Evolutionary conservation across 2,888 invertebrate genomes (phyloP), one percentile per base, ranked within the genome.

Genomic region (Zhuqinia jingwanae): DNA sequence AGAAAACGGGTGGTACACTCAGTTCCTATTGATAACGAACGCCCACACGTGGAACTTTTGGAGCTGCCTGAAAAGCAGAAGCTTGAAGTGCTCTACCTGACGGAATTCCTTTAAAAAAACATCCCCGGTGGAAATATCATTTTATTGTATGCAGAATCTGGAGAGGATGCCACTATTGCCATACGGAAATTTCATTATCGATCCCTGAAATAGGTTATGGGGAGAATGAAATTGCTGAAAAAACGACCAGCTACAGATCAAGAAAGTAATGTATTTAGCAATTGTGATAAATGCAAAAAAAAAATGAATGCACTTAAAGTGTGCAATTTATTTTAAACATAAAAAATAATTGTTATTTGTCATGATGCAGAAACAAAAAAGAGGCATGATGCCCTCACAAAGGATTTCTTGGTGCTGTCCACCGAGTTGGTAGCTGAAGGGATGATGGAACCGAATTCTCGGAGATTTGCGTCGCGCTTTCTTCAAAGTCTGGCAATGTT

Each of bases 141-240:
- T 42, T 83, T 87, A 13, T 87, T 89, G 47, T 89, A 89, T 45
- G 84, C 85, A 0, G 82, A 88, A 17, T 27, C n/a, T 11, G 87
- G 82, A 20, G 89, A 89, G 53, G 88, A 89, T 83, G 87, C 89
- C 3, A 88, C 89, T 2, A 11, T 85, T n/a, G 73, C 89, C 20
- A 80, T 89, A 53, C 87, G 87, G 27, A 84, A 89, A 65, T 89
- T 89, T 56, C 89, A 89, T 76, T 73, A 85, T 8, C 68, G 89
- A 0, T 87, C 88, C 2, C 50, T 63, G 0, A 76, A 84, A 42
- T 88, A 68, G 22, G 88, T 89, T 5, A 6, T 53, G 22, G 86
- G 60, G 0, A 86, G 87, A 30, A 80, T 89, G 81, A 86, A 80
- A 11, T 84, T 86, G 11, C 63, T 89, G 0, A 77, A 63, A 20